Evolutionary conservation across 2,888 invertebrate genomes (phyloP).

Genomic region (Acanthosepion esculentum): DNA sequence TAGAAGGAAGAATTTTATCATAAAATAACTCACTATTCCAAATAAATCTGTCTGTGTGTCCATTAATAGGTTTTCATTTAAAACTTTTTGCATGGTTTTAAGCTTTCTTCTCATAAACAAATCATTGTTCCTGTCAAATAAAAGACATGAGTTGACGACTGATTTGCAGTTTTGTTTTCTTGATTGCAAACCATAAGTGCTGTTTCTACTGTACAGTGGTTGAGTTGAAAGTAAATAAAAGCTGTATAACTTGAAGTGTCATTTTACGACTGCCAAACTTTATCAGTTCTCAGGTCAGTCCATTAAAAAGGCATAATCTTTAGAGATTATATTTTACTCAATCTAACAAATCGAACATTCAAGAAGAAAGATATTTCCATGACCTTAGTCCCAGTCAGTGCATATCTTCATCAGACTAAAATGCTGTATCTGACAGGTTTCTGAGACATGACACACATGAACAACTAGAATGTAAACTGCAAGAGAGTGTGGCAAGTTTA

Average conservation of each 20-base stretch:
- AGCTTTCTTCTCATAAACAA: neutral
- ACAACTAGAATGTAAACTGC: neutral
- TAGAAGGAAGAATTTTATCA: neutral
- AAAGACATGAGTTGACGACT: neutral
- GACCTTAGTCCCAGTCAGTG: neutral
- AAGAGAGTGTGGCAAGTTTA: neutral
- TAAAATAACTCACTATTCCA: too few relatives aligned
- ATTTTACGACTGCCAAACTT: neutral
- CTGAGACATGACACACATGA: neutral
- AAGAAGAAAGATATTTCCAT: neutral
- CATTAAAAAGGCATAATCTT: neutral
- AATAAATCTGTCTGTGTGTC: neutral
- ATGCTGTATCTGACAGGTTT: neutral
- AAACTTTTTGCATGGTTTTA: neutral
- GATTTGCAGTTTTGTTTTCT: neutral
- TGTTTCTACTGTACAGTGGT: neutral
- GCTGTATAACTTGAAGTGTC: neutral
- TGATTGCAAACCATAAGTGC: neutral
- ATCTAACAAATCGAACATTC: neutral
- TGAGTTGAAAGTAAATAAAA: constrained; percentile 33
- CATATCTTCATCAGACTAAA: neutral
- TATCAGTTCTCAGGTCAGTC: neutral
- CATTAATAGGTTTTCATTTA: neutral
- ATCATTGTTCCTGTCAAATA: neutral
- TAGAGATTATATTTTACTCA: neutral